These are phyloP conservation scores for Protomyctophum bolini DNA, from an alignment of 2,113 vertebrate species.

Conservation along the genomic window DNA sequence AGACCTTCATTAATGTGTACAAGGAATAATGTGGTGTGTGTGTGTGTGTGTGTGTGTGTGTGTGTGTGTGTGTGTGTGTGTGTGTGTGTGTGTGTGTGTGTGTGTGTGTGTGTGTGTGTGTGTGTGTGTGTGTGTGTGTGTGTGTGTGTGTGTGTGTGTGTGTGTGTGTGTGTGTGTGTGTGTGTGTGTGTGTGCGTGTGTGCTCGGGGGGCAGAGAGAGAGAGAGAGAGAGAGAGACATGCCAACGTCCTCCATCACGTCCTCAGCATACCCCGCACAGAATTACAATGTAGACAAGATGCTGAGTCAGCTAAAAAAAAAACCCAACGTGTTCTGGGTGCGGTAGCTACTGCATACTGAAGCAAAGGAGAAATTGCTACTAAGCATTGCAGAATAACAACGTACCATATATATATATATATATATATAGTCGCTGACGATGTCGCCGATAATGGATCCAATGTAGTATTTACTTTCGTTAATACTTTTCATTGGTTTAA, in stretches of 20 bases:
- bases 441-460: too few relatives aligned
- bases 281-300: conserved; percentile 61
- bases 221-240: conserved; percentile 20
- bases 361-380: not conserved
- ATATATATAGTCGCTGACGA: too few relatives aligned
- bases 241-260: conserved; percentile 47
- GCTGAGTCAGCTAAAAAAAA: conserved; percentile 59
- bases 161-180: too few relatives aligned
- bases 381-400: conserved; percentile 10
- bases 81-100: not conserved
- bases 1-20: too few relatives aligned
- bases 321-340: conserved; percentile 29
- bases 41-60: too few relatives aligned
- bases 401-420: not conserved
- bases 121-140: not conserved
- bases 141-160: too few relatives aligned
- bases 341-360: conserved; percentile 1
- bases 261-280: conserved; percentile 30
- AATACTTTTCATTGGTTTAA: too few relatives aligned
- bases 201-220: not conserved
- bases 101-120: not conserved
- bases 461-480: too few relatives aligned
- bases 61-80: not conserved
- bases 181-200: not conserved
- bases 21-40: too few relatives aligned